Percentiles rank a stretch among this genome's conserved stretches.
These are phyloP conservation scores for Odontomyia ornata DNA, from an alignment of 2,888 invertebrate genomes.

Conservation along the genomic window DNA sequence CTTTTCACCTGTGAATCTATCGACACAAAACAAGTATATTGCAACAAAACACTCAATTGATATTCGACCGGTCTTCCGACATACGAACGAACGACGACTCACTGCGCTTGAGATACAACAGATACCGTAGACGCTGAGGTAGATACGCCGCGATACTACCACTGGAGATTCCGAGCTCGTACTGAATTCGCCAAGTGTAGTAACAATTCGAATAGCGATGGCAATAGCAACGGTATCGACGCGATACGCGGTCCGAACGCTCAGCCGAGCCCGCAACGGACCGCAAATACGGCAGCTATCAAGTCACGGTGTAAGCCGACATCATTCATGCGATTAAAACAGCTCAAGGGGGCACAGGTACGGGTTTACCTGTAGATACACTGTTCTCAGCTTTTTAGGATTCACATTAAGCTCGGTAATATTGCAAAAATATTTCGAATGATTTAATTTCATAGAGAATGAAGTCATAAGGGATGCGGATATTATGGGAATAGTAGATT, in stretches of 20 bases:
- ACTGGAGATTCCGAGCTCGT: constrained; percentile 8
- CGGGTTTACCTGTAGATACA: background rate
- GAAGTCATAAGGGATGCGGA: too few relatives aligned
- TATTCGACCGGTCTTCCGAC: background rate
- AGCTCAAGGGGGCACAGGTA: constrained; percentile 17
- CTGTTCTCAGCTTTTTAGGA: background rate
- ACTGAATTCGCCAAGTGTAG: constrained; percentile 3
- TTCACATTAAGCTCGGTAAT: background rate
- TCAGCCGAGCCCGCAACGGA: background rate
- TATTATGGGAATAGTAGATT: too few relatives aligned
- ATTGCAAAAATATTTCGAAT: too few relatives aligned
- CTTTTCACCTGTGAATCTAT: constrained; percentile 16
- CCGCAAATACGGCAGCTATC: constrained; percentile 6
- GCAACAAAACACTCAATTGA: background rate
- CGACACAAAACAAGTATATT: background rate
- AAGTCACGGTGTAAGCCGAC: constrained; percentile 27
- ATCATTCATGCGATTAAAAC: constrained; percentile 25
- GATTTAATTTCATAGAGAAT: too few relatives aligned
- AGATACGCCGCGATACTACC: constrained; percentile 14
- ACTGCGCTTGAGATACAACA: background rate
- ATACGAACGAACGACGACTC: too few relatives aligned
- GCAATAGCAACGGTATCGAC: constrained; percentile 8
- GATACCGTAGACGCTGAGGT: background rate
- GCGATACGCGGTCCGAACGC: background rate
- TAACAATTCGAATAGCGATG: constrained; percentile 31